Evolutionary conservation across 2,113 vertebrate species (phyloP).

Genomic region (Platysternon megacephalum): DNA sequence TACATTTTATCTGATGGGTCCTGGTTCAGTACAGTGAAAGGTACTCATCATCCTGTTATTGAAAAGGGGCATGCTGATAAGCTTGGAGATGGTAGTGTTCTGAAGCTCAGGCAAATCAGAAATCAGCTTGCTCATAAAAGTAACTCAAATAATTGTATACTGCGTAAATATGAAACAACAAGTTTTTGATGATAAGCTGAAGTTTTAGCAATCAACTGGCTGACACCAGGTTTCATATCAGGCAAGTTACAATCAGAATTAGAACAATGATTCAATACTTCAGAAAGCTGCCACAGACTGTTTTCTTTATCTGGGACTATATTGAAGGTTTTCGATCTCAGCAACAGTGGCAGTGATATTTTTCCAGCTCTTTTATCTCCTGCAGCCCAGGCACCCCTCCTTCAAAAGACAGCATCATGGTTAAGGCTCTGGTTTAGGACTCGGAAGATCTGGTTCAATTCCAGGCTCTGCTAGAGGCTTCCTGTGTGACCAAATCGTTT

Average conservation of each 20-base stretch:
- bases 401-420: background rate
- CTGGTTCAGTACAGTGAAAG: background rate
- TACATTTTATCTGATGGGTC: constrained; percentile 29
- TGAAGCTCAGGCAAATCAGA: background rate
- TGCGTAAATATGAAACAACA: background rate
- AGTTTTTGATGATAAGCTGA: background rate
- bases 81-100: background rate
- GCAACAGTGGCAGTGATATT: background rate
- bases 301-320: background rate
- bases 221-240: background rate
- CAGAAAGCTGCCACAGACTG: background rate
- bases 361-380: background rate
- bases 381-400: background rate
- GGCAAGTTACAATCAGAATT: background rate
- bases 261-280: background rate
- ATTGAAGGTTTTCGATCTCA: background rate
- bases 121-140: background rate
- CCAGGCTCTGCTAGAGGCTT: background rate
- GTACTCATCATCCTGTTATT: background rate
- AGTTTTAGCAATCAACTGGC: background rate
- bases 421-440: background rate
- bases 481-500: background rate
- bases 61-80: background rate
- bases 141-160: background rate
- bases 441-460: background rate